Evolutionary conservation across 2,888 invertebrate genomes (phyloP).

Genomic region (Petrolisthes manimaculis): DNA sequence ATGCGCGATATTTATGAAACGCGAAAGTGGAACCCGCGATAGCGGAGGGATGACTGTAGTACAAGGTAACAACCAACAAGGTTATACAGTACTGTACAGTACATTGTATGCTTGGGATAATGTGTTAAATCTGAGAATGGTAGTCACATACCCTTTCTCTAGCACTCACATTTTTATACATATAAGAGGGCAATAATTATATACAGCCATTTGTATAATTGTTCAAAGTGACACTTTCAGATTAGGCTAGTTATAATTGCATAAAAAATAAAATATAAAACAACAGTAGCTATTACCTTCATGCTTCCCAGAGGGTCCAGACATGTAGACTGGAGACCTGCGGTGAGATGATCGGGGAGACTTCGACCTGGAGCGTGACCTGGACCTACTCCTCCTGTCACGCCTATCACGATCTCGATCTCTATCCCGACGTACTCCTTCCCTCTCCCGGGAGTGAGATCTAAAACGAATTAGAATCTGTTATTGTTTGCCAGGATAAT

Average conservation of each 20-base stretch:
- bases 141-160: background rate
- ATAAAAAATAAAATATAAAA: background rate
- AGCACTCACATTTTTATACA: no score
- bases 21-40: no score
- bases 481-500: background rate
- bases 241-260: background rate
- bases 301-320: conserved; percentile 55
- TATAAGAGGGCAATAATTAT: background rate
- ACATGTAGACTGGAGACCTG: conserved; percentile 49
- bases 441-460: conserved; percentile 51
- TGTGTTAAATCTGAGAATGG: background rate
- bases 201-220: background rate
- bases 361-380: conserved; percentile 52
- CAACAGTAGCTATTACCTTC: conserved; percentile 24
- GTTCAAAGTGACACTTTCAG: background rate
- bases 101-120: no score
- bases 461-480: conserved; percentile 3
- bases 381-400: conserved; percentile 45
- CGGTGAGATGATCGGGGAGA: conserved; percentile 37
- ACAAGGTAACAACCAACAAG: no score
- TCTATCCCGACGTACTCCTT: background rate
- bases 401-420: conserved; percentile 49
- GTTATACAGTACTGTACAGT: no score
- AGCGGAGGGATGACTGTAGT: no score
- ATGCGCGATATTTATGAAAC: no score